Percentiles rank a stretch among this genome's conserved stretches.
Conservation (phyloP, 2,113 vertebrate species). For the Parotia lawesii region DNA sequence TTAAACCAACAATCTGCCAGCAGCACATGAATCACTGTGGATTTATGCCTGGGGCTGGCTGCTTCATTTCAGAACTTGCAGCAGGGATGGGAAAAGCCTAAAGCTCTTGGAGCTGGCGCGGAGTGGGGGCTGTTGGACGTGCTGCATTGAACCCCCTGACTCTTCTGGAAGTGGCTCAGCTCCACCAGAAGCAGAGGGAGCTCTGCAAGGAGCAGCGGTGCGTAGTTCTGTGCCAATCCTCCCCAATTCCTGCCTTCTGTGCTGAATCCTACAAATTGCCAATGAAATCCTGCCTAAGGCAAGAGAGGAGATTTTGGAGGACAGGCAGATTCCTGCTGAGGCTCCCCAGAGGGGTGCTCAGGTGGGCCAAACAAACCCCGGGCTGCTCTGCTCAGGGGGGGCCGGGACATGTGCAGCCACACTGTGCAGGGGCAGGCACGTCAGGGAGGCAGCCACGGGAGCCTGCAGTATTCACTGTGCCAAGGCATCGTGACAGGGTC, state of each 20-base stretch:
- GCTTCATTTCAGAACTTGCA: not conserved
- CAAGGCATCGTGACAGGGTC: rapidly evolving
- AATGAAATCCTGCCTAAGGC: not conserved
- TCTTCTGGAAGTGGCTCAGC: not conserved
- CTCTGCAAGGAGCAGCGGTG: not conserved
- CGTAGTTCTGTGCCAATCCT: not conserved
- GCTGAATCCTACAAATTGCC: not conserved
- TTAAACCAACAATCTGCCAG: not conserved
- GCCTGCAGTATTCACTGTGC: not conserved
- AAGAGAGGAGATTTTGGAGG: not conserved
- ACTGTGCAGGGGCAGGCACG: not conserved
- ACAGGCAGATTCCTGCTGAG: not conserved
- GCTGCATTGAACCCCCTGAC: not conserved
- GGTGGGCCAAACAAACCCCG: not conserved
- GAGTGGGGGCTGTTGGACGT: not conserved
- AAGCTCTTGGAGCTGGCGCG: not conserved
- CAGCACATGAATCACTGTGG: not conserved
- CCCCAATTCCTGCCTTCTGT: not conserved
- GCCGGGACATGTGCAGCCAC: not conserved
- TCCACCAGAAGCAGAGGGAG: not conserved
- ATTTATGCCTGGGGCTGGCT: not conserved
- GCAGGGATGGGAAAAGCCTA: not conserved
- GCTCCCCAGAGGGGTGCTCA: not conserved
- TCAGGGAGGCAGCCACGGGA: not conserved
- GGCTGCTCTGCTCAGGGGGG: not conserved